A percentile compares a stretch with the other conserved stretches of the same genome.
phyloP scores from a whole-genome alignment of 2,888 invertebrate species.

The Calliopum simillimum region DNA sequence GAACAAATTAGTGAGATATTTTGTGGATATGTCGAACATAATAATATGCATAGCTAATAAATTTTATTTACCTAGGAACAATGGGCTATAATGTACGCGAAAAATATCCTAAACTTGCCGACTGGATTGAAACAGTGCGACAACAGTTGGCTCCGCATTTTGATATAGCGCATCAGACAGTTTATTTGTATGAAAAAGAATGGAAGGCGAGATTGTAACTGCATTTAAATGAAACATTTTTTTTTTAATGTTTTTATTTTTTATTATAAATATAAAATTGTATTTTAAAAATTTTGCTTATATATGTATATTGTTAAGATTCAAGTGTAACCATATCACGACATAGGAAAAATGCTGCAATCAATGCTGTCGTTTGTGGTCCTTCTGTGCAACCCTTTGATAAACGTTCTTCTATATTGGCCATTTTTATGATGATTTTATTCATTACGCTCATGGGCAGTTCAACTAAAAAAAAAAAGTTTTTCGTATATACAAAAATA shows the following conservation, averaged over 20 bases:
- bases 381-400: slow-evolving; percentile 90
- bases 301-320: slow-evolving; percentile 47
- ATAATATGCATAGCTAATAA: slow-evolving; percentile 28
- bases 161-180: slow-evolving; percentile 70
- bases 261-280: neutral
- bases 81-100: slow-evolving; percentile 73
- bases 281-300: neutral
- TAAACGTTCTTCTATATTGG: slow-evolving; percentile 89
- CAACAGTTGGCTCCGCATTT: slow-evolving; percentile 72
- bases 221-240: neutral
- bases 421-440: slow-evolving; percentile 85
- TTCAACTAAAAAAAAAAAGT: slow-evolving; percentile 77
- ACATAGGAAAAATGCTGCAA: slow-evolving; percentile 87
- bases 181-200: slow-evolving; percentile 38
- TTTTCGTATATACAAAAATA: slow-evolving; percentile 4
- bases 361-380: slow-evolving; percentile 88
- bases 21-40: neutral
- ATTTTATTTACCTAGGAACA: slow-evolving; percentile 72
- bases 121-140: slow-evolving; percentile 74
- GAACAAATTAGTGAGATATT: slow-evolving; percentile 75
- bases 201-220: slow-evolving; percentile 16
- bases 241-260: neutral
- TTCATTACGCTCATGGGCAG: slow-evolving; percentile 84
- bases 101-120: slow-evolving; percentile 70
- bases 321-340: slow-evolving; percentile 70